Evolutionary conservation across 2,113 vertebrate species (phyloP).

Genomic region (Holacanthus passer): DNA sequence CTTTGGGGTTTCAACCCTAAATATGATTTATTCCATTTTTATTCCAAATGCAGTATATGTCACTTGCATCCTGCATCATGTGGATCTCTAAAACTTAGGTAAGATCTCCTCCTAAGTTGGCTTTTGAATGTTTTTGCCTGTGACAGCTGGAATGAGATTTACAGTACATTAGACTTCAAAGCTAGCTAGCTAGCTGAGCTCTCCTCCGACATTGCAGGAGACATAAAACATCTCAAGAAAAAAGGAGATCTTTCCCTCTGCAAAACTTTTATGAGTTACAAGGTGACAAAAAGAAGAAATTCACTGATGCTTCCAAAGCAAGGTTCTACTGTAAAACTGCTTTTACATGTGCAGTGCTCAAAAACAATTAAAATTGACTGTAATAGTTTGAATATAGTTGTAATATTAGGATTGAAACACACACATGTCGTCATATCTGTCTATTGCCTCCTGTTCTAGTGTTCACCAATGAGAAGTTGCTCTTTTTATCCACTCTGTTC

Average conservation of each 20-base stretch:
- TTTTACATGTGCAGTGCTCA: no score
- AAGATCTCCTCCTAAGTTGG: neutral
- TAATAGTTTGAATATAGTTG: neutral
- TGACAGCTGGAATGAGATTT: slow-evolving; percentile 20
- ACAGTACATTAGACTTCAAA: slow-evolving; percentile 17
- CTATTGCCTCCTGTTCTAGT: neutral
- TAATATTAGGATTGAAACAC: neutral
- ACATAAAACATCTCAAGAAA: neutral
- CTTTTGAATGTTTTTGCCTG: neutral
- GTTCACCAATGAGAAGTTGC: neutral
- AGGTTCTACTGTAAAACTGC: neutral
- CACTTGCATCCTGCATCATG: neutral
- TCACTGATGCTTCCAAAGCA: neutral
- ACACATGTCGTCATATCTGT: neutral
- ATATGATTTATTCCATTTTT: neutral
- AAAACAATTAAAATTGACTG: neutral
- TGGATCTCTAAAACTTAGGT: neutral
- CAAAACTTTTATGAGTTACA: neutral
- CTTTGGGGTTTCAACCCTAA: no score
- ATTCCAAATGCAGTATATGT: neutral
- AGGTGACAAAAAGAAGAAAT: neutral
- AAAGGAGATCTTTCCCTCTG: neutral
- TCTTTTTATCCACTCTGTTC: neutral
- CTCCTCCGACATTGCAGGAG: neutral
- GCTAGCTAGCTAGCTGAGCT: slow-evolving; percentile 19